Percentiles rank a stretch among this genome's conserved stretches.
Conservation (phyloP, 2,797 vertebrate genomes). For the Coregonus sp. region DNA sequence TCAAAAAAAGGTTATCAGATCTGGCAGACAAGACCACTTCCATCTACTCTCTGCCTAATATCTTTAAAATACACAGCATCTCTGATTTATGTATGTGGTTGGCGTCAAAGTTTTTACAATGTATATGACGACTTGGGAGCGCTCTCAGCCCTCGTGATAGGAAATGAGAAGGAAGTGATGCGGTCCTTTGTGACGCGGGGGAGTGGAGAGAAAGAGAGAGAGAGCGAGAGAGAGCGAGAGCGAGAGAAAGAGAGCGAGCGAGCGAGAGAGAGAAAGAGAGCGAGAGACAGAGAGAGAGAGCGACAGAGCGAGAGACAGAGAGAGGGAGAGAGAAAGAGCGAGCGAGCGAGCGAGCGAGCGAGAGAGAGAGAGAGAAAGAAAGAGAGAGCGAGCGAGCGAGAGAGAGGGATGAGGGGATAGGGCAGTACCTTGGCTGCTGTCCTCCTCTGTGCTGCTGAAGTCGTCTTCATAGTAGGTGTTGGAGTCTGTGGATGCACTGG, state of each 20-base stretch:
- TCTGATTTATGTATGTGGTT: too few species aligned
- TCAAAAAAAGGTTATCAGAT: neutral
- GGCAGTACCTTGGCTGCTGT: constrained; percentile 94
- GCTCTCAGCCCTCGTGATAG: neutral
- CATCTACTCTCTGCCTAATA: too few species aligned
- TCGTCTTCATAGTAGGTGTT: constrained; percentile 99
- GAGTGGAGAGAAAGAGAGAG: too few species aligned
- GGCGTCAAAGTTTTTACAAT: too few species aligned
- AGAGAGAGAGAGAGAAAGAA: rapidly evolving
- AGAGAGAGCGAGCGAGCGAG: neutral
- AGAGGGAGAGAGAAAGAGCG: rapidly evolving
- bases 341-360: rapidly evolving
- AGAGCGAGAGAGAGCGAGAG: rapidly evolving
- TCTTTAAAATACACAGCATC: too few species aligned
- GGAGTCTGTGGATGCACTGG: constrained; percentile 96
- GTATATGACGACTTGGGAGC: neutral
- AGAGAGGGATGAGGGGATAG: constrained; percentile 2
- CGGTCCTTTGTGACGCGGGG: neutral
- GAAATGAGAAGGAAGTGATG: neutral
- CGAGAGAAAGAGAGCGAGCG: too few species aligned
- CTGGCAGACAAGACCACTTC: too few species aligned
- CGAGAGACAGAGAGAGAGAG: too few species aligned
- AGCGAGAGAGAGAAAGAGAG: too few species aligned
- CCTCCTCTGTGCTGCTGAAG: constrained; percentile 98
- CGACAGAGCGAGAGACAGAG: rapidly evolving